Conservation (phyloP, 2,797 vertebrate species). For the Alfaro cultratus region DNA sequence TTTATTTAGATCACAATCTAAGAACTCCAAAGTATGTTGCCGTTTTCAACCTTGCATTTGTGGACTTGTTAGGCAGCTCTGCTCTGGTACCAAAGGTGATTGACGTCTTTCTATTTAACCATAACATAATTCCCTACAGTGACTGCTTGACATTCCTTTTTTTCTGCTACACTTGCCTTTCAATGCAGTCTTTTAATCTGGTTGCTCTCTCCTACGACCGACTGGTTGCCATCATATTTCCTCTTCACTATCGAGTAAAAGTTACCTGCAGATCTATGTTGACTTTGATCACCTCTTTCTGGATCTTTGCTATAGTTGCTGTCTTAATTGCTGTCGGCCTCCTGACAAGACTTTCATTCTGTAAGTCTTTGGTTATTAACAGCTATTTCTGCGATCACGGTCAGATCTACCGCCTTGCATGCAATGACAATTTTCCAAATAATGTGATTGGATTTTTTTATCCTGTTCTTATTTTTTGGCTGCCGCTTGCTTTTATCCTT, state of each 20-base stretch:
- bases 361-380: slow-evolving; percentile 55
- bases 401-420: slow-evolving; percentile 56
- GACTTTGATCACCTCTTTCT: slow-evolving; percentile 35
- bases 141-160: slow-evolving; percentile 51
- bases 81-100: slow-evolving; percentile 63
- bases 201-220: slow-evolving; percentile 64
- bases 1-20: slow-evolving; percentile 49
- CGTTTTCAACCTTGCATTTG: slow-evolving; percentile 63
- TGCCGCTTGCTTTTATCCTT: slow-evolving; percentile 55
- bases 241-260: slow-evolving; percentile 59
- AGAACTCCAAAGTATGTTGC: slow-evolving; percentile 61
- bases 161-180: slow-evolving; percentile 48
- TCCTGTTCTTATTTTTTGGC: background rate
- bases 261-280: slow-evolving; percentile 61
- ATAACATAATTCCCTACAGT: slow-evolving; percentile 32
- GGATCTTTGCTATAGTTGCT: slow-evolving; percentile 21
- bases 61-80: slow-evolving; percentile 49
- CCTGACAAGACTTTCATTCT: slow-evolving; percentile 68
- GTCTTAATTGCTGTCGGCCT: slow-evolving; percentile 31
- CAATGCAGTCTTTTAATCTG: slow-evolving; percentile 64
- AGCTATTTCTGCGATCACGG: slow-evolving; percentile 71
- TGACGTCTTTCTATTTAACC: slow-evolving; percentile 54
- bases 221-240: slow-evolving; percentile 68
- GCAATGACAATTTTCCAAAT: slow-evolving; percentile 55
- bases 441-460: background rate